phyloP scores from a whole-genome alignment of 2,888 invertebrate genomes.

The Tortrix viridana region DNA sequence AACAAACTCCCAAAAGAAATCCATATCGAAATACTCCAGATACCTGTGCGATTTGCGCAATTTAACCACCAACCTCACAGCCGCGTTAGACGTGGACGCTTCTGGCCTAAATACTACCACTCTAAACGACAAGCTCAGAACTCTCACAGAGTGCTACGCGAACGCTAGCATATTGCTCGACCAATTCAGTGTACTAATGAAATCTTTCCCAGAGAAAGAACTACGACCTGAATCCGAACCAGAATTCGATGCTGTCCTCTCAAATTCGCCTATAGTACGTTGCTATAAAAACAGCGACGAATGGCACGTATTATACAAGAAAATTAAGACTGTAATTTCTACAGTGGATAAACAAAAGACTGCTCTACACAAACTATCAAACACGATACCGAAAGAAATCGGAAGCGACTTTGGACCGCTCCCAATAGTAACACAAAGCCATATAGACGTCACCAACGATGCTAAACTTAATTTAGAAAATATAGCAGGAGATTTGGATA shows the following conservation, averaged over 20 bases:
- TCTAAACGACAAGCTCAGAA: constrained; percentile 63
- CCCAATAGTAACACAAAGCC: constrained; percentile 61
- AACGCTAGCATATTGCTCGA: constrained; percentile 83
- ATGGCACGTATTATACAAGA: constrained; percentile 65
- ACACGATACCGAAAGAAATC: constrained; percentile 60
- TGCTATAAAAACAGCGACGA: constrained; percentile 72
- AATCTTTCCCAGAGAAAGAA: constrained; percentile 72
- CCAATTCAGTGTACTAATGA: constrained; percentile 87
- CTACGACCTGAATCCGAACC: constrained; percentile 56
- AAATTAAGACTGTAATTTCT: constrained; percentile 60
- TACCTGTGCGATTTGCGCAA: constrained; percentile 83
- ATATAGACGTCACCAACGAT: constrained; percentile 64
- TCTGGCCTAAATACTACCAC: constrained; percentile 59
- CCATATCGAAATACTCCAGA: constrained; percentile 84
- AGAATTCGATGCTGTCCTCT: constrained; percentile 67
- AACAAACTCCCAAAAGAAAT: constrained; percentile 86
- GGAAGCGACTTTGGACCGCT: constrained; percentile 48
- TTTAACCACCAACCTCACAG: constrained; percentile 70
- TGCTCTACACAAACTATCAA: constrained; percentile 61
- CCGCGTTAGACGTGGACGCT: constrained; percentile 61
- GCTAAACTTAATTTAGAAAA: constrained; percentile 58
- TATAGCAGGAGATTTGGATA: constrained; percentile 55
- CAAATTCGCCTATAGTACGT: constrained; percentile 64
- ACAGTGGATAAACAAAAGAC: constrained; percentile 69
- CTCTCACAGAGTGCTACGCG: constrained; percentile 77